Conservation (phyloP, 2,797 vertebrate species). For the Poeciliopsis turneri region DNA sequence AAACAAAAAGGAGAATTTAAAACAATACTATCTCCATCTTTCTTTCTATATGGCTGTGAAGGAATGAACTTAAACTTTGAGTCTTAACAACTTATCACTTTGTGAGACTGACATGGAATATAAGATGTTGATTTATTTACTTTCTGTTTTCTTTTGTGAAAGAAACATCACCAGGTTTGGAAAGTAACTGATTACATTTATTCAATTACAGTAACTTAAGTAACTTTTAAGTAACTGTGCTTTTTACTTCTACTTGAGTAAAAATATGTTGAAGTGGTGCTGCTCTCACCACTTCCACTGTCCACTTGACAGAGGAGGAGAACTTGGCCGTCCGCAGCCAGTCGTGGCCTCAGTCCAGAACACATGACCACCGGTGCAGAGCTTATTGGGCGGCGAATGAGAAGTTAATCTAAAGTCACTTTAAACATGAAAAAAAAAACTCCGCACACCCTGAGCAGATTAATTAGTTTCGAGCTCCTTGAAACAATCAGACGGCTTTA, state of each 20-base stretch:
- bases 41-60: not conserved
- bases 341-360: not conserved
- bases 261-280: no score
- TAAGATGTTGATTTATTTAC: not conserved
- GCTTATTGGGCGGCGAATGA: not conserved
- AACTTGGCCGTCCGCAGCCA: not conserved
- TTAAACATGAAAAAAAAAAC: slow-evolving; percentile 4
- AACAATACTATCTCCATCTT: not conserved
- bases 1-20: not conserved
- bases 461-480: slow-evolving; percentile 13
- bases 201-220: no score
- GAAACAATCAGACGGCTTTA: slow-evolving; percentile 13
- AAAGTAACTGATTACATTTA: no score
- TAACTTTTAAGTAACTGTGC: no score
- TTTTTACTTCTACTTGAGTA: no score
- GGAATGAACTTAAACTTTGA: not conserved
- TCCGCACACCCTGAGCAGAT: not conserved
- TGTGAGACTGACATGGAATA: not conserved
- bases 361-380: not conserved
- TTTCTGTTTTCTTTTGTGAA: not conserved
- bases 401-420: slow-evolving; percentile 6
- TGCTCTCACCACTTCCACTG: no score
- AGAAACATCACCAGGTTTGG: not conserved
- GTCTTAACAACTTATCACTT: not conserved
- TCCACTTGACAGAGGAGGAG: not conserved